These are phyloP conservation scores for Epizoanthus stellaris DNA, from an alignment of 92 coral and sea anemone species.

Conservation along the genomic window DNA sequence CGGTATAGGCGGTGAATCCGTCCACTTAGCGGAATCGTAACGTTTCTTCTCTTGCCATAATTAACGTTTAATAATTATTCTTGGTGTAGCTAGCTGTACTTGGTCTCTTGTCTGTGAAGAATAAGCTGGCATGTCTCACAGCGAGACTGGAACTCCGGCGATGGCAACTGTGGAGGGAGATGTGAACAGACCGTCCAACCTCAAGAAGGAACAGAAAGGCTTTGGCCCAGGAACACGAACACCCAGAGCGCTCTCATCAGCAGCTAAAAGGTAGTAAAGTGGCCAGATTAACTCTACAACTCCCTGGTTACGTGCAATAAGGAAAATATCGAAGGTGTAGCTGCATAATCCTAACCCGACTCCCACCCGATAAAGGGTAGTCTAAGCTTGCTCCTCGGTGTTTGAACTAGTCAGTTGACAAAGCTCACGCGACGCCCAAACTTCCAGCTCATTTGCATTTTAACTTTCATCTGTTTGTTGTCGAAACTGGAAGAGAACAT, in stretches of 20 bases:
- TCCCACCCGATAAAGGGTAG: not conserved
- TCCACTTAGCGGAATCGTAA: slow-evolving; percentile 12
- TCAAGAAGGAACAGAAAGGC: slow-evolving; percentile 34
- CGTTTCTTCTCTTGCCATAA: slow-evolving; percentile 10
- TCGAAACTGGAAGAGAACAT: slow-evolving; percentile 2
- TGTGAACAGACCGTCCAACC: slow-evolving; percentile 24
- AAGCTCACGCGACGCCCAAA: slow-evolving; percentile 51
- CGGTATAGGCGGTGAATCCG: slow-evolving; percentile 18
- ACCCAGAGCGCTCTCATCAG: slow-evolving; percentile 66
- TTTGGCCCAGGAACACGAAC: slow-evolving; percentile 47
- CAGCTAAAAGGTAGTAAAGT: slow-evolving; percentile 64
- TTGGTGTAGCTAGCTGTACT: slow-evolving; percentile 29
- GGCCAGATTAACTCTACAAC: not conserved
- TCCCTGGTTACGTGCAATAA: not conserved
- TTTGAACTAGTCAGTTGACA: slow-evolving; percentile 14
- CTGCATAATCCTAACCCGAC: not conserved
- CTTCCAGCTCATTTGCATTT: slow-evolving; percentile 62
- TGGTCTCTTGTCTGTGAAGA: slow-evolving; percentile 9
- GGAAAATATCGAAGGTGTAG: not conserved
- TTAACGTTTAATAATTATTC: slow-evolving; percentile 27
- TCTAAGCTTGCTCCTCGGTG: not conserved
- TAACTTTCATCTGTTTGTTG: slow-evolving; percentile 65
- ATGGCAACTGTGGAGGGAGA: slow-evolving; percentile 33
- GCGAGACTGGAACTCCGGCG: not conserved
- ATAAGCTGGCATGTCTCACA: slow-evolving; percentile 23